phyloP scores from a whole-genome alignment of 1,140 invertebrate genomes.

The Ceratitis capitata region DNA sequence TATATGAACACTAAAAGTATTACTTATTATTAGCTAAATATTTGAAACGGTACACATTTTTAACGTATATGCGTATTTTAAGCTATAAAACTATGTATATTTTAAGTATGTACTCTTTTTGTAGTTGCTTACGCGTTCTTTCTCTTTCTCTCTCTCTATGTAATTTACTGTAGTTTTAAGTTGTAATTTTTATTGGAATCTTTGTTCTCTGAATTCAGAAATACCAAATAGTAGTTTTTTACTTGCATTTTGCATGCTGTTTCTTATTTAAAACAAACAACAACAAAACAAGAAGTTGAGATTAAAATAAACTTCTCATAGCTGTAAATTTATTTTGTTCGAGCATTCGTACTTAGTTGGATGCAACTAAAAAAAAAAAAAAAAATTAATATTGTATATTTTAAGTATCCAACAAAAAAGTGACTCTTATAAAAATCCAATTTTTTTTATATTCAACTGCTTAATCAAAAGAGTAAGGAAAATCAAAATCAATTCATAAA shows the following conservation, averaged over 20 bases:
- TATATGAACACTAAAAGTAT: background rate
- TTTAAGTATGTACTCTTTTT: constrained; percentile 20
- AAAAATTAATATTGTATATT: too few species aligned
- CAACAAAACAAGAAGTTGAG: background rate
- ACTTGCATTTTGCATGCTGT: constrained; percentile 36
- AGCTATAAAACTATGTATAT: background rate
- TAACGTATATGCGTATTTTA: background rate
- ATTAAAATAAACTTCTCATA: background rate
- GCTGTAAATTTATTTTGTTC: background rate
- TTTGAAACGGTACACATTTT: too few species aligned
- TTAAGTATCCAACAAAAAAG: background rate
- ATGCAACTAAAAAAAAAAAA: background rate
- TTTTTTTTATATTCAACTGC: background rate
- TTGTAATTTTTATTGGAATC: constrained; percentile 18
- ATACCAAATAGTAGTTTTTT: constrained; percentile 18
- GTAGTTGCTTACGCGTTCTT: constrained; percentile 25
- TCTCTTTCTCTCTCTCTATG: background rate
- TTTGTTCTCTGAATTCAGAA: constrained; percentile 20
- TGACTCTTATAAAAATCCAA: background rate
- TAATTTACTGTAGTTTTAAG: background rate
- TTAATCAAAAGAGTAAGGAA: background rate
- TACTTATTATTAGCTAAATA: too few species aligned
- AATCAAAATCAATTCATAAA: background rate
- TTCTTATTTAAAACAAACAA: background rate
- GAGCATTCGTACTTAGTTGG: background rate